These are phyloP conservation scores for Conger conger DNA, from an alignment of 2,113 vertebrate genomes.

Conservation along the genomic window DNA sequence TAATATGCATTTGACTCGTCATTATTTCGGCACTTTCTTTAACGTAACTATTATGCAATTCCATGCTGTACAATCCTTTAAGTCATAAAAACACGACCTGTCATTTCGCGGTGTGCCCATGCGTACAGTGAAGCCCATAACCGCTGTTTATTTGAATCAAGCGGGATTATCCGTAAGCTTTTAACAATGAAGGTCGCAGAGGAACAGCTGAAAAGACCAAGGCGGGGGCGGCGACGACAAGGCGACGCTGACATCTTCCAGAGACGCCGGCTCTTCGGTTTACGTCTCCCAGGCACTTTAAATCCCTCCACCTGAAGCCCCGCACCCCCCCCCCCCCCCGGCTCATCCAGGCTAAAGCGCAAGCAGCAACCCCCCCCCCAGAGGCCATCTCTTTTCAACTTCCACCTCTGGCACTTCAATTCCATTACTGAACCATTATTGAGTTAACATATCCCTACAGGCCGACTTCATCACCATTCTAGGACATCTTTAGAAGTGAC, in stretches of 20 bases:
- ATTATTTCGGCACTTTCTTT: neutral
- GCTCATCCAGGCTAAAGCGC: too few relatives aligned
- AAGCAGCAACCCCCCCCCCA: neutral
- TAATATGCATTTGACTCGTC: neutral
- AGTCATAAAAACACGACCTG: neutral
- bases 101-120: neutral
- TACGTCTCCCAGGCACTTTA: neutral
- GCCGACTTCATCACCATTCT: too few relatives aligned
- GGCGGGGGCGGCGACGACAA: constrained; percentile 28
- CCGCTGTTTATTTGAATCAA: constrained; percentile 22
- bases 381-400: neutral
- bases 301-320: neutral
- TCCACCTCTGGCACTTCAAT: neutral
- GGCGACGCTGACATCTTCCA: constrained; percentile 31
- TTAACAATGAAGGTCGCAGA: constrained; percentile 50
- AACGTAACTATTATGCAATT: neutral
- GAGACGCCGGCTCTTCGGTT: constrained; percentile 12
- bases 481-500: neutral
- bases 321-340: neutral
- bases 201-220: constrained; percentile 31
- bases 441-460: too few relatives aligned
- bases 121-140: neutral
- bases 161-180: constrained; percentile 39
- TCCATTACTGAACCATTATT: neutral
- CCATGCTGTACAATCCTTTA: neutral